Evolutionary conservation across 2,888 invertebrate species (phyloP).

Genomic region (Melikaiella ostensackeni): DNA sequence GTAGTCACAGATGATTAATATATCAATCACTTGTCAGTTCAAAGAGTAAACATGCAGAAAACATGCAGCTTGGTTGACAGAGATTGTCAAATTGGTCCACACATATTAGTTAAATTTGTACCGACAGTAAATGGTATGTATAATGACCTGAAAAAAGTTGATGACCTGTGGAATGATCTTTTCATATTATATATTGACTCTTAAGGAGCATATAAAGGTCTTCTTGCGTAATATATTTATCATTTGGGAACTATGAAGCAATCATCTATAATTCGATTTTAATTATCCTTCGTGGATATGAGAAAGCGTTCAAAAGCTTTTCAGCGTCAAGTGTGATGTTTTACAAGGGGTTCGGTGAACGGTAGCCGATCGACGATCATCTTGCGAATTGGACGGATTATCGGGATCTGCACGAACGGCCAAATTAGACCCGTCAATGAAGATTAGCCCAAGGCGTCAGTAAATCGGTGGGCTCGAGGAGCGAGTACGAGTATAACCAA

Average conservation of each 20-base stretch:
- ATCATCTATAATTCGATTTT: slow-evolving; percentile 28
- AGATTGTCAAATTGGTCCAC: background rate
- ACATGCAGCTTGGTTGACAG: background rate
- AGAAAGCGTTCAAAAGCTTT: slow-evolving; percentile 22
- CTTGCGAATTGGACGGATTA: slow-evolving; percentile 50
- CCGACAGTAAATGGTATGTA: background rate
- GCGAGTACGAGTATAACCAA: slow-evolving; percentile 38
- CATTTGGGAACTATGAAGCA: slow-evolving; percentile 9
- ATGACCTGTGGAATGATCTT: too few relatives aligned
- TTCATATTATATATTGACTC: background rate
- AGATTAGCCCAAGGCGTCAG: slow-evolving; percentile 56
- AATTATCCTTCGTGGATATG: slow-evolving; percentile 14
- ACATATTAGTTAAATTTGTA: background rate
- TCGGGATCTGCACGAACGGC: slow-evolving; percentile 49
- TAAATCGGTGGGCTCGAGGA: slow-evolving; percentile 53
- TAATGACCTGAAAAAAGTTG: too few relatives aligned
- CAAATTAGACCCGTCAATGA: slow-evolving; percentile 56
- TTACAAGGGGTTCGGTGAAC: slow-evolving; percentile 29
- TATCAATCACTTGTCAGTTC: slow-evolving; percentile 30
- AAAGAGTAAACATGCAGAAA: background rate
- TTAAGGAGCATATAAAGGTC: background rate
- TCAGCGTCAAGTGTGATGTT: slow-evolving; percentile 29
- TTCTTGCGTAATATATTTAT: background rate
- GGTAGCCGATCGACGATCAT: slow-evolving; percentile 50
- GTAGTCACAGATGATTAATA: slow-evolving; percentile 24